phyloP scores from a whole-genome alignment of 2,888 invertebrate species.

The Heliconius sara region DNA sequence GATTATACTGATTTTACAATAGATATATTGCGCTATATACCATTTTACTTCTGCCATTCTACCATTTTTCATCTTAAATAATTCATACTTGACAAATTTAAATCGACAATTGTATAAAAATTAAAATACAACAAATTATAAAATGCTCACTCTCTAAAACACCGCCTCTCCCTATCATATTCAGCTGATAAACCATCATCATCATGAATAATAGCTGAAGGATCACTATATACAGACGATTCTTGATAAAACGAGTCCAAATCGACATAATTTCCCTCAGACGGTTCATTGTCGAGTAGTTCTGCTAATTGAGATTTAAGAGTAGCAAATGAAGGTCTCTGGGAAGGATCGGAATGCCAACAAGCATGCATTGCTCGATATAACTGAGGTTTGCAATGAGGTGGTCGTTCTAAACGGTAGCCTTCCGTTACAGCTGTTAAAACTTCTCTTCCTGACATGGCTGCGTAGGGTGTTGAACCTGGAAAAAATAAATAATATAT shows the following conservation, averaged over 20 bases:
- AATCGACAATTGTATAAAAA: too few species aligned
- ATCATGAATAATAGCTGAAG: constrained; percentile 79
- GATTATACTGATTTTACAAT: too few species aligned
- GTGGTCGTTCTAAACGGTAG: constrained; percentile 90
- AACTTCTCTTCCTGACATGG: constrained; percentile 93
- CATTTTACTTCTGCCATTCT: too few species aligned
- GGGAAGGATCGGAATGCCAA: constrained; percentile 88
- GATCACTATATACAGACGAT: constrained; percentile 83
- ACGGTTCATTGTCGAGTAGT: constrained; percentile 84
- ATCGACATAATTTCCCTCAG: constrained; percentile 87
- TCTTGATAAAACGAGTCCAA: constrained; percentile 87
- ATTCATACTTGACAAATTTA: too few species aligned
- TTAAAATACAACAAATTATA: too few species aligned
- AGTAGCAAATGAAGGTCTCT: constrained; percentile 88
- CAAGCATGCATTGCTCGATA: constrained; percentile 81
- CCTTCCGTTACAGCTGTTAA: constrained; percentile 91
- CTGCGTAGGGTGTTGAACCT: constrained; percentile 95
- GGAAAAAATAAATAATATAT: constrained; percentile 47
- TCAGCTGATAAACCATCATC: constrained; percentile 79
- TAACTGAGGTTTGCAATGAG: constrained; percentile 88
- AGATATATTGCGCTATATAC: too few species aligned
- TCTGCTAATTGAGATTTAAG: constrained; percentile 84
- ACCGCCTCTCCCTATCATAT: constrained; percentile 74
- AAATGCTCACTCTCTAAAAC: constrained; percentile 74
- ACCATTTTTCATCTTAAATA: too few species aligned